Evolutionary conservation across 2,888 invertebrate genomes (phyloP), one percentile per base, ranked within the genome.

Genomic region (Dinocampus coccinellae): DNA sequence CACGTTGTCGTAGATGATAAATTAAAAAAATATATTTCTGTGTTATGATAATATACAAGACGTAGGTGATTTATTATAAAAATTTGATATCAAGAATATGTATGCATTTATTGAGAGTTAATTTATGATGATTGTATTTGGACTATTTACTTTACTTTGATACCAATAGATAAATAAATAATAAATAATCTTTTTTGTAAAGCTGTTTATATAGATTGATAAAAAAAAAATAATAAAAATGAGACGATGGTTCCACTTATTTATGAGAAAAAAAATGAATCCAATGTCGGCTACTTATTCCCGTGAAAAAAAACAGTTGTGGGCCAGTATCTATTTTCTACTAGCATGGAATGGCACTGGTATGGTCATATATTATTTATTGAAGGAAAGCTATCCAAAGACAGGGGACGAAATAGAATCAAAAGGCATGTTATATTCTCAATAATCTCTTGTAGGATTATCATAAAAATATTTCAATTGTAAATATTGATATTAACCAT

Each of bases 321-420:
- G 58, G 61, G n/a, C 65, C 75, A 0, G 36, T 80, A 0, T 64
- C 0, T 83, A 83, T 42, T 65, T 67, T 22, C 20, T 82, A 29
- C 0, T 53, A 0, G 74, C 75, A 24, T 82, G 80, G 81, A 65
- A 80, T 57, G 1, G 53, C 0, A 16, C 69, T 2, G 70, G 74
- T 3, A 0, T 63, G 1, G 0, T 47, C 3, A 2, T 75, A 16
- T 65, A 26, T 0, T n/a, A 1, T 6, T 0, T 52, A 0, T 0
- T 4, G 0, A 10, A 6, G 0, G 0, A 58, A 3, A 7, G 20
- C 0, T 13, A 36, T 47, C 69, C 70, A 0, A 1, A 4, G 3
- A 3, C 73, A 0, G 10, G 13, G 0, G 60, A 62, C 0, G 0
- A 52, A 13, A 1, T 55, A 1, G 20, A 57, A 3, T n/a, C 71